Evolutionary conservation across 2,888 invertebrate genomes (phyloP).

Genomic region (Cistogaster globosa): DNA sequence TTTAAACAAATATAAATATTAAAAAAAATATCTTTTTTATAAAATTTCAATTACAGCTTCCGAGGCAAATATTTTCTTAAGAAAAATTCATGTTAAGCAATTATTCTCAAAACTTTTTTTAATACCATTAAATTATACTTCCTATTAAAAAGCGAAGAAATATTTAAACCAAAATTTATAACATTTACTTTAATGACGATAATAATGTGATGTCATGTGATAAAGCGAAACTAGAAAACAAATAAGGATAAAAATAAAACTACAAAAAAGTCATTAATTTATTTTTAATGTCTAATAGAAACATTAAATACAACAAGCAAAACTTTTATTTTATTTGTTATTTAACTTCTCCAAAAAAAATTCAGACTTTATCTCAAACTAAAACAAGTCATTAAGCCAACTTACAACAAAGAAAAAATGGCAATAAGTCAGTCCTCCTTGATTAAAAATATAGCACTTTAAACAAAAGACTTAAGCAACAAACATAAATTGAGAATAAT

Average conservation of each 20-base stretch:
- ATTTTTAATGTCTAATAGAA: constrained; percentile 51
- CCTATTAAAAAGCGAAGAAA: not conserved
- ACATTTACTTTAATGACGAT: not conserved
- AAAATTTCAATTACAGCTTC: too few relatives aligned
- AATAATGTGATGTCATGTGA: not conserved
- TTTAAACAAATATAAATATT: too few relatives aligned
- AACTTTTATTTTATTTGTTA: constrained; percentile 7
- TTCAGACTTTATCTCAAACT: constrained; percentile 12
- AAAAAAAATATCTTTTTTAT: too few relatives aligned
- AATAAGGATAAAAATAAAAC: constrained; percentile 1
- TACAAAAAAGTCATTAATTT: constrained; percentile 47
- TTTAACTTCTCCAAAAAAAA: constrained; percentile 30
- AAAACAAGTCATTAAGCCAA: not conserved
- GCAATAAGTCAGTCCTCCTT: constrained; percentile 16
- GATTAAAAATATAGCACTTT: constrained; percentile 14
- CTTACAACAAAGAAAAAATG: not conserved
- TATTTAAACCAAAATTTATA: not conserved
- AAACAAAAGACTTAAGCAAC: constrained; percentile 62
- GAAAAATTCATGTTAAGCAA: not conserved
- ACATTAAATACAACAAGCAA: constrained; percentile 20
- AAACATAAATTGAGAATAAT: constrained; percentile 22
- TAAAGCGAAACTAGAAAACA: not conserved
- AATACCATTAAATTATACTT: not conserved
- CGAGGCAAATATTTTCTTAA: not conserved
- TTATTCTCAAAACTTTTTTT: not conserved